A percentile compares a stretch with the other conserved stretches of the same genome.
These are phyloP conservation scores for Drosophila mimetica DNA, from an alignment of 2,888 invertebrate genomes.

Conservation along the genomic window DNA sequence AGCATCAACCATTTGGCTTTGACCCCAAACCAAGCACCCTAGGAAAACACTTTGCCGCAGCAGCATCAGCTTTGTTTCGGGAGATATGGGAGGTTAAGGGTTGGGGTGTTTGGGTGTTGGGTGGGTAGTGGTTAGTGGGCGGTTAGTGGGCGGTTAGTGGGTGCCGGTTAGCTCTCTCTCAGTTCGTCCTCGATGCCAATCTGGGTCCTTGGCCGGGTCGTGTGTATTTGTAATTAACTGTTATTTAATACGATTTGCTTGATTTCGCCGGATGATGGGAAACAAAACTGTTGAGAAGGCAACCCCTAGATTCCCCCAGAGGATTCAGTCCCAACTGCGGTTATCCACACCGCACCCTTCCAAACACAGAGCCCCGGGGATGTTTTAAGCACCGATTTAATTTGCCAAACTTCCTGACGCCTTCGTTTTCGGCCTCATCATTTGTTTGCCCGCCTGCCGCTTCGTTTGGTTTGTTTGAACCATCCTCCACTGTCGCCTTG, in stretches of 20 bases:
- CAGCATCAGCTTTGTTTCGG: neutral
- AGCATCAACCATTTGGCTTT: constrained; percentile 65
- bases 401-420: constrained; percentile 68
- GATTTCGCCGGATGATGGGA: constrained; percentile 55
- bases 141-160: neutral
- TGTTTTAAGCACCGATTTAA: constrained; percentile 62
- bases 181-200: constrained; percentile 2
- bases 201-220: constrained; percentile 21
- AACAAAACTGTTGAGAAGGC: constrained; percentile 36
- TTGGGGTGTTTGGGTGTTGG: too few species aligned
- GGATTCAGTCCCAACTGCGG: constrained; percentile 24
- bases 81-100: too few species aligned
- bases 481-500: constrained; percentile 15
- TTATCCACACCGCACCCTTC: constrained; percentile 13
- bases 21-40: constrained; percentile 53
- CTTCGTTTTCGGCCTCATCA: constrained; percentile 54
- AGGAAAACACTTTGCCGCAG: constrained; percentile 17
- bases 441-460: constrained; percentile 39
- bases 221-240: constrained; percentile 74
- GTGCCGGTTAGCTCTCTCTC: neutral
- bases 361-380: neutral
- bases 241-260: constrained; percentile 76
- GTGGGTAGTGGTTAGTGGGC: neutral
- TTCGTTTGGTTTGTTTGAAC: constrained; percentile 14
- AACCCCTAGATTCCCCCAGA: constrained; percentile 4